Evolutionary conservation across 2,113 vertebrate species (phyloP).

Genomic region (Poeciliopsis retropinna): DNA sequence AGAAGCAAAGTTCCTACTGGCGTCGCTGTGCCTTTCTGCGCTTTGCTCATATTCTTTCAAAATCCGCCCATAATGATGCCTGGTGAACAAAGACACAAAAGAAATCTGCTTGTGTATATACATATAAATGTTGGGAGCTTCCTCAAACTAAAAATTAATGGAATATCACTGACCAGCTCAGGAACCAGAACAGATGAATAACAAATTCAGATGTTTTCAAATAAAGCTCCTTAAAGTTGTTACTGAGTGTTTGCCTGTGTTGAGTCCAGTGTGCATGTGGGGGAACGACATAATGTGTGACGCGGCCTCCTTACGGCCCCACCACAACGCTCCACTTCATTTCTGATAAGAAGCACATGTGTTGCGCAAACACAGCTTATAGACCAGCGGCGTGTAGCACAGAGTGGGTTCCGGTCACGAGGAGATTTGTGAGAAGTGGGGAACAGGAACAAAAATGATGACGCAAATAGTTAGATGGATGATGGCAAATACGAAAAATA

Average conservation of each 20-base stretch:
- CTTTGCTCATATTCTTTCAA: slow-evolving; percentile 48
- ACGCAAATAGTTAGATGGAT: not conserved
- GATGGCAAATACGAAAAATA: slow-evolving; percentile 7
- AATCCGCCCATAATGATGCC: slow-evolving; percentile 71
- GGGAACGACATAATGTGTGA: slow-evolving; percentile 14
- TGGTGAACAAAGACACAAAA: slow-evolving; percentile 30
- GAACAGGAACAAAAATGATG: not conserved
- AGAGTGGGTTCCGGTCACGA: slow-evolving; percentile 4
- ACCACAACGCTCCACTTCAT: slow-evolving; percentile 67
- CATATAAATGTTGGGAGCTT: not conserved
- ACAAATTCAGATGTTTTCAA: slow-evolving; percentile 45
- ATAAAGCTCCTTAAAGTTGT: slow-evolving; percentile 60
- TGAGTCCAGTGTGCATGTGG: slow-evolving; percentile 8
- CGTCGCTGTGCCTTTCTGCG: slow-evolving; percentile 2
- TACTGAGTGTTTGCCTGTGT: slow-evolving; percentile 21
- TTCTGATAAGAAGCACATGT: slow-evolving; percentile 54
- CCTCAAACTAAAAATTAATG: not conserved
- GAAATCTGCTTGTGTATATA: not conserved
- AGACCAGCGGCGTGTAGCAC: not conserved
- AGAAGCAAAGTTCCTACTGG: slow-evolving; percentile 8
- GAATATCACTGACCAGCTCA: slow-evolving; percentile 1
- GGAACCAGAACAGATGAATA: not conserved
- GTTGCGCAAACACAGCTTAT: slow-evolving; percentile 51
- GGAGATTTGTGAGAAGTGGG: slow-evolving; percentile 44
- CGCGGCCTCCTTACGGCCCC: slow-evolving; percentile 11